Conservation (phyloP, 2,797 vertebrate genomes). For the Sandelia bainsii region DNA sequence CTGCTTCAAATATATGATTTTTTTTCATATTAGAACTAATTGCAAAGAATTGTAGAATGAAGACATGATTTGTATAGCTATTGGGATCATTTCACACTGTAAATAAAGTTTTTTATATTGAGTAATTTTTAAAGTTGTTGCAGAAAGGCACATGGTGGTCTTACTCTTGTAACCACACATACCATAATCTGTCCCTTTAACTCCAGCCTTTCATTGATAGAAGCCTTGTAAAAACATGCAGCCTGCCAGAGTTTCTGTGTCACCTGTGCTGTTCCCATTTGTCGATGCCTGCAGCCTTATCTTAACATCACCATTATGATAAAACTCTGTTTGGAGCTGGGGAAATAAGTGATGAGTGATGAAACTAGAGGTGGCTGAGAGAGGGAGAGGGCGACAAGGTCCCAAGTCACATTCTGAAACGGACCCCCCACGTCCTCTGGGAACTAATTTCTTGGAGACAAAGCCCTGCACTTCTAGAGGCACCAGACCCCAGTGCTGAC, state of each 20-base stretch:
- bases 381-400: constrained; percentile 41
- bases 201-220: constrained; percentile 12
- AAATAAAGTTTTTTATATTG: too few relatives aligned
- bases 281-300: constrained; percentile 38
- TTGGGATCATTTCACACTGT: too few relatives aligned
- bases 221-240: constrained; percentile 7
- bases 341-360: constrained; percentile 59
- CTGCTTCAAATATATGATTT: too few relatives aligned
- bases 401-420: constrained; percentile 28
- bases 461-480: constrained; percentile 40
- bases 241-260: constrained; percentile 17
- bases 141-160: constrained; percentile 4
- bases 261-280: constrained; percentile 45
- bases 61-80: too few relatives aligned
- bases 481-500: constrained; percentile 54
- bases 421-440: constrained; percentile 33
- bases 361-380: constrained; percentile 20
- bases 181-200: neutral
- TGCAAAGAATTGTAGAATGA: too few relatives aligned
- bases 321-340: constrained; percentile 28
- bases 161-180: neutral
- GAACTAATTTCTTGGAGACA: constrained; percentile 43
- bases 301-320: constrained; percentile 45
- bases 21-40: too few relatives aligned
- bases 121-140: neutral